phyloP scores from a whole-genome alignment of 92 coral and sea anemone species.

The Paramuricea clavata region DNA sequence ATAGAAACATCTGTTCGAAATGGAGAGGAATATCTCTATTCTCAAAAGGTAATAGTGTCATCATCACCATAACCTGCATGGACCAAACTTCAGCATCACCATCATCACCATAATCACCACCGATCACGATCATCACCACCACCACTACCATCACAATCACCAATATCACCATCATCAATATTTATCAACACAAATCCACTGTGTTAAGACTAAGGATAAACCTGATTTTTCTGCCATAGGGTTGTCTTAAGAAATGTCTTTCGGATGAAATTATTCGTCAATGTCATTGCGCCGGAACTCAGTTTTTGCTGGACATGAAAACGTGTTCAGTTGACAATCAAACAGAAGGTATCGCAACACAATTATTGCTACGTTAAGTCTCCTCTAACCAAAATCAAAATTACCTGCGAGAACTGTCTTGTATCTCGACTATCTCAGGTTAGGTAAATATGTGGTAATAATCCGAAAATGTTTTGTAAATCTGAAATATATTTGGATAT shows the following conservation, averaged over 20 bases:
- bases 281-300: slow-evolving; percentile 30
- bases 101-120: background rate
- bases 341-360: slow-evolving; percentile 4
- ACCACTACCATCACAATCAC: too few relatives aligned
- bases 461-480: too few relatives aligned
- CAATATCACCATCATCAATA: too few relatives aligned
- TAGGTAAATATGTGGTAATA: too few relatives aligned
- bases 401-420: too few relatives aligned
- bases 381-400: too few relatives aligned
- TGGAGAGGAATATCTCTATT: slow-evolving; percentile 17
- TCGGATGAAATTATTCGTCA: slow-evolving; percentile 43
- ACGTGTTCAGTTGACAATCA: slow-evolving; percentile 26
- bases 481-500: too few relatives aligned
- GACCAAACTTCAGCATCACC: background rate
- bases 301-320: slow-evolving; percentile 27
- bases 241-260: slow-evolving; percentile 37
- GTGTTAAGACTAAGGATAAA: background rate
- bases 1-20: background rate
- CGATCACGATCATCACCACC: background rate
- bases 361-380: too few relatives aligned
- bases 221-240: background rate
- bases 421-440: too few relatives aligned
- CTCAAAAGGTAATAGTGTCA: slow-evolving; percentile 24
- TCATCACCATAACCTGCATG: background rate
- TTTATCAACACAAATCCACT: too few relatives aligned